Evolutionary conservation across 1,140 invertebrate species (phyloP).

Genomic region (Eriocheir sinensis): DNA sequence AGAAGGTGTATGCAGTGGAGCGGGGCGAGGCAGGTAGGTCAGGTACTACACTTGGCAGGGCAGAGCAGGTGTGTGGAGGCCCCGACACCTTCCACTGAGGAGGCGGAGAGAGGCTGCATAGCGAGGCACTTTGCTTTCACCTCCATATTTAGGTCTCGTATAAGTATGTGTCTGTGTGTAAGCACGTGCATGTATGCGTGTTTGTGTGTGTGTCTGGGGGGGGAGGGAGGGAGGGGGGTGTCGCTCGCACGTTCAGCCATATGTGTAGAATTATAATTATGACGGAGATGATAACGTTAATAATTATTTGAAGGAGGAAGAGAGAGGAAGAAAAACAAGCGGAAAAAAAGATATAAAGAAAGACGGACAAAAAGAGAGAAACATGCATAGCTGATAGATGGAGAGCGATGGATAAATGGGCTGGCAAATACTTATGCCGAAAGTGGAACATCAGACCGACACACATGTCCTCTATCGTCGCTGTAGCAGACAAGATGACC

Average conservation of each 20-base stretch:
- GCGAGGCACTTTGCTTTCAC: constrained; percentile 15
- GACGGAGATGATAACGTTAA: neutral
- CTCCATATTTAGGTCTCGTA: neutral
- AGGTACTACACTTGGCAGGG: neutral
- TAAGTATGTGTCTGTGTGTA: constrained; percentile 30
- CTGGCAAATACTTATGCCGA: no score
- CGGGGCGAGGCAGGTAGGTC: neutral
- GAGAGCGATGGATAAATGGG: no score
- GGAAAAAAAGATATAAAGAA: constrained; percentile 12
- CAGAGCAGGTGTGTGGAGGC: neutral
- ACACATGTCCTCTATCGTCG: neutral
- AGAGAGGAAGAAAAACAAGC: neutral
- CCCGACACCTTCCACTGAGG: neutral
- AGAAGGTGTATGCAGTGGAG: neutral
- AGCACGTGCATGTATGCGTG: neutral
- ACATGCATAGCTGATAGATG: constrained; percentile 1
- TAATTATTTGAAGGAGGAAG: neutral
- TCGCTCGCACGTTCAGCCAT: no score
- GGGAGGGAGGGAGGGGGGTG: neutral
- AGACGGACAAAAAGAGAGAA: constrained; percentile 23
- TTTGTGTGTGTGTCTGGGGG: neutral
- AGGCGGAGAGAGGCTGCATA: neutral
- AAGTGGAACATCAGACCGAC: no score
- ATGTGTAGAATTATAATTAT: no score
- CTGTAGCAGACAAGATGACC: neutral